Evolutionary conservation across 2,888 invertebrate genomes (phyloP).

Genomic region (Cancer borealis): DNA sequence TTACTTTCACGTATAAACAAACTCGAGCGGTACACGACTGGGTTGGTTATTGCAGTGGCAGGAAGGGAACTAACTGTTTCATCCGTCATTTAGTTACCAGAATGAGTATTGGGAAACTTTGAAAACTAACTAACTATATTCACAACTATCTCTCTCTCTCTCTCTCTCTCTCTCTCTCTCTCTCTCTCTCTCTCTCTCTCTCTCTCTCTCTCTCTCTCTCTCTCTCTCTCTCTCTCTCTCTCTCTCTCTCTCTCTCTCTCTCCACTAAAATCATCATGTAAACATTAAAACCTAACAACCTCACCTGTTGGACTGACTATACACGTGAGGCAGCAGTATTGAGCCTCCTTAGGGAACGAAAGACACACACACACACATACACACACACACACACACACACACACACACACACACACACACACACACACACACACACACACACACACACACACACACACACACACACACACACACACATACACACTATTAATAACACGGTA

Average conservation of each 20-base stretch:
- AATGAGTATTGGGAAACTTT: too few relatives aligned
- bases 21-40: too few relatives aligned
- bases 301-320: too few relatives aligned
- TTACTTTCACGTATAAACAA: too few relatives aligned
- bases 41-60: too few relatives aligned
- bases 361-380: too few relatives aligned
- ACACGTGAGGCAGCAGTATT: too few relatives aligned
- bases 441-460: constrained; percentile 34
- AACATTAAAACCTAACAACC: too few relatives aligned
- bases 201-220: constrained; percentile 1
- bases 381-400: neutral
- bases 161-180: neutral
- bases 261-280: neutral
- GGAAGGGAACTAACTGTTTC: too few relatives aligned
- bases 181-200: neutral
- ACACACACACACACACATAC: neutral
- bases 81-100: too few relatives aligned
- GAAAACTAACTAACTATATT: too few relatives aligned
- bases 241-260: constrained; percentile 11
- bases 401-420: constrained; percentile 34
- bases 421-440: neutral
- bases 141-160: neutral
- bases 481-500: neutral
- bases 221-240: constrained; percentile 1
- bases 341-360: too few relatives aligned